Evolutionary conservation across 1,140 invertebrate genomes (phyloP).

Genomic region (Hylaeus volcanicus): DNA sequence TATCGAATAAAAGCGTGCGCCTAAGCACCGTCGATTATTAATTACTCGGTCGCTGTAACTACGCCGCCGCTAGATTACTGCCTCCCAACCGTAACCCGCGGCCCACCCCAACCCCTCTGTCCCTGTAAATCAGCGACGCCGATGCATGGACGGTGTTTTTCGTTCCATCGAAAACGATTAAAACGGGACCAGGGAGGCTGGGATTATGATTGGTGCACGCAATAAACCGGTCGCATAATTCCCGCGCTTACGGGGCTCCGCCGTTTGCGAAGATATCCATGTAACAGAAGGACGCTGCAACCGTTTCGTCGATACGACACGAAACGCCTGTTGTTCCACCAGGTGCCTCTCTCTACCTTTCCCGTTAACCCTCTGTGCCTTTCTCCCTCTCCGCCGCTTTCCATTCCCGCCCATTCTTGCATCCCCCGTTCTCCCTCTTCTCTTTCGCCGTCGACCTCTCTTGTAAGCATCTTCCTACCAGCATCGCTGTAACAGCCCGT

Average conservation of each 20-base stretch:
- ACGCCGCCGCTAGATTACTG: constrained; percentile 49
- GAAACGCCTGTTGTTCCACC: constrained; percentile 33
- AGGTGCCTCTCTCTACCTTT: background rate
- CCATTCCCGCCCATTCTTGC: background rate
- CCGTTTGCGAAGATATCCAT: constrained; percentile 61
- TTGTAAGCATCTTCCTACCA: constrained; percentile 67
- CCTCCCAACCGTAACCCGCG: background rate
- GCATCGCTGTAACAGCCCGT: constrained; percentile 66
- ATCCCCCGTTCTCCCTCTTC: background rate
- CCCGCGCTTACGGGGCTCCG: constrained; percentile 54
- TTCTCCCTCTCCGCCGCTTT: background rate
- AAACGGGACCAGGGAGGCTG: constrained; percentile 34
- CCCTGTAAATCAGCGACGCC: constrained; percentile 29
- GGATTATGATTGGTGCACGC: constrained; percentile 54
- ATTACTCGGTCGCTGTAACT: constrained; percentile 53
- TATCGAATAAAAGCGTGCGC: constrained; percentile 61
- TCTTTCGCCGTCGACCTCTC: constrained; percentile 44
- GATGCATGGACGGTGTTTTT: constrained; percentile 51
- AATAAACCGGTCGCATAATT: constrained; percentile 70
- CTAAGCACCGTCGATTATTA: constrained; percentile 64
- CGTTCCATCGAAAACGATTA: constrained; percentile 62
- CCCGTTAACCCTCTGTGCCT: background rate
- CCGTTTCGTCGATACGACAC: constrained; percentile 11
- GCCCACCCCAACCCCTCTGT: background rate
- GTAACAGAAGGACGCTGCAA: constrained; percentile 5